These are phyloP conservation scores for Caradrina clavipalpis DNA, from an alignment of 2,888 invertebrate species.

Conservation along the genomic window DNA sequence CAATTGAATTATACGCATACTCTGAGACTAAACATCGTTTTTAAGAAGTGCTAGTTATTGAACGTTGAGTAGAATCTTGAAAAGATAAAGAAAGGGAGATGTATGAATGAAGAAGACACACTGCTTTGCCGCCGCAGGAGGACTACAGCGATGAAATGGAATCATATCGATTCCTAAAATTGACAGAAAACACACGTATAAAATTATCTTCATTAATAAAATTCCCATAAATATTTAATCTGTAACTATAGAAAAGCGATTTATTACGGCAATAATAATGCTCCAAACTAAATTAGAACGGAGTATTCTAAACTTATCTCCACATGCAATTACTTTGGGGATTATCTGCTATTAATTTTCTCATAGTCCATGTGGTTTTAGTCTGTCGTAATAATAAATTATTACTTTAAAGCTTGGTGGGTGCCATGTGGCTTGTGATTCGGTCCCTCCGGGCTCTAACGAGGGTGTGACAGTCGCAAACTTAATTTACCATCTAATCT, in stretches of 20 bases:
- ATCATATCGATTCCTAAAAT: background rate
- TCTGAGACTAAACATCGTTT: too few species aligned
- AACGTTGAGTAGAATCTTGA: too few species aligned
- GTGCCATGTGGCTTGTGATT: constrained; percentile 73
- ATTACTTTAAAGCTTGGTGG: constrained; percentile 70
- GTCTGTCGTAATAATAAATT: constrained; percentile 74
- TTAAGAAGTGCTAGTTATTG: too few species aligned
- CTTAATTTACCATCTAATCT: constrained; percentile 79
- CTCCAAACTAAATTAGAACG: constrained; percentile 42
- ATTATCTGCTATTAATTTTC: constrained; percentile 74
- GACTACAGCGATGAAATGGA: background rate
- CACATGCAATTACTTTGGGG: constrained; percentile 66
- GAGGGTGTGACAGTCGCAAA: constrained; percentile 81
- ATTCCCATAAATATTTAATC: constrained; percentile 21
- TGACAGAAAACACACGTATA: background rate
- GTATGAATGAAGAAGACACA: too few species aligned
- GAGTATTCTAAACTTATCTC: constrained; percentile 48
- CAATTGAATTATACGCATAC: too few species aligned
- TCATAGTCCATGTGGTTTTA: constrained; percentile 70
- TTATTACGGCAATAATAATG: constrained; percentile 39
- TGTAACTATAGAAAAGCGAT: constrained; percentile 30
- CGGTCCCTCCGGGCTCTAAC: constrained; percentile 68
- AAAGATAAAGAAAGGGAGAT: background rate
- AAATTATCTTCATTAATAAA: constrained; percentile 7
- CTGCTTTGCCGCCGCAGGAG: background rate